A percentile compares a stretch with the other conserved stretches of the same genome.
Conservation (phyloP, 2,888 invertebrate genomes). For the Acanthosoma haemorrhoidale region DNA sequence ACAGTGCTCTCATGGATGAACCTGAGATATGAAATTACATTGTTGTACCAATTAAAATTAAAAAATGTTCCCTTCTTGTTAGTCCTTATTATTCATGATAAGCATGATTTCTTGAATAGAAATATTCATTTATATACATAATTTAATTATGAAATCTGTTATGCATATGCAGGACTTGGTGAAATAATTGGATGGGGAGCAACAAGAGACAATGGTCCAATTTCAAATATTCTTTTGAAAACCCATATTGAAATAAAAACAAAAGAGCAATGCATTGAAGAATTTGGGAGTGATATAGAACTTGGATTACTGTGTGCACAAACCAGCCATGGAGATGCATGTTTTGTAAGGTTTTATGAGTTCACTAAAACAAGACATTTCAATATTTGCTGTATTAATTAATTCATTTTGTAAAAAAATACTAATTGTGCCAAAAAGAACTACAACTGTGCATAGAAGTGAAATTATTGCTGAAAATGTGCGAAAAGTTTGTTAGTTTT, state of each 20-base stretch:
- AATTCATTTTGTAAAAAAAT: too few relatives aligned
- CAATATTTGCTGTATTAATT: too few relatives aligned
- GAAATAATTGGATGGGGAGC: slow-evolving; percentile 23
- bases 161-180: background rate
- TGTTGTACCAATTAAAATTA: too few relatives aligned
- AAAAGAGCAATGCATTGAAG: background rate
- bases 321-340: slow-evolving; percentile 8
- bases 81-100: background rate
- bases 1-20: too few relatives aligned
- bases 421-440: too few relatives aligned
- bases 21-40: too few relatives aligned
- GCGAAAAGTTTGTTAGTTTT: too few relatives aligned
- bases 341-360: background rate
- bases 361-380: too few relatives aligned
- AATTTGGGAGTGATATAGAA: slow-evolving; percentile 20
- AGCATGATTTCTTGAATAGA: background rate
- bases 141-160: background rate
- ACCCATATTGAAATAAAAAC: background rate
- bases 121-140: background rate
- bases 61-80: too few relatives aligned
- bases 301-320: slow-evolving; percentile 11
- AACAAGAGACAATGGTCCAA: background rate
- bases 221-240: background rate
- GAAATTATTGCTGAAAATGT: too few relatives aligned
- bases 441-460: too few relatives aligned